Base-by-base conservation (phyloP, 2,113 vertebrate genomes). In the Lagenorhynchus albirostris region DNA sequence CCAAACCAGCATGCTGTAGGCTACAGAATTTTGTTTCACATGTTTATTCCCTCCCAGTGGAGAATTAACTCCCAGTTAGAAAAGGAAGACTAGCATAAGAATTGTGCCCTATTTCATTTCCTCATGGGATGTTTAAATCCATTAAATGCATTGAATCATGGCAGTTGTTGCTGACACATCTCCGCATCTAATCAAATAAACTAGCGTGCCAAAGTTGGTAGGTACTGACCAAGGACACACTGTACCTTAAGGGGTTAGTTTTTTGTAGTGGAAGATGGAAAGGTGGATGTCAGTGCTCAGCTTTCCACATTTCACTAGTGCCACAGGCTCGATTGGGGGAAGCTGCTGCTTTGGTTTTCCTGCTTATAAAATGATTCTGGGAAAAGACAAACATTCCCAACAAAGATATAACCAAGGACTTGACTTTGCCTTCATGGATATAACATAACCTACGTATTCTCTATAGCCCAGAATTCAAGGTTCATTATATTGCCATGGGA, bases 11-110 rank as follows among this genome's bases (percentile, higher is more conserved):
- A 53, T 26, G 21, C 63, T 47, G 11, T 21, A 67, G 31, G 15
- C 38, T 84, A 90, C 26, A 90, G 70, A 96, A 85, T 85, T 93
- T 92, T 81, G 62, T 94, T 95, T 95, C 31, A 0, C 58, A 81
- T 91, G 83, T 89, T 18, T 81, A 26, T 58, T 62, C 41, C 14
- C 3, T 97, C 29, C 17, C 36, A 84, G 1, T 68, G 26, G 47
- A 89, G 65, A 88, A 81, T 81, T 84, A 94, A 90, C 10, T 65
- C 63, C 33, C n/a, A 84, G 33, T 76, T 92, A 91, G 70, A 55
- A 96, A 94, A 93, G 15, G 9, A 82, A 95, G 50, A 60, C 12
- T 18, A 60, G n/a, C 26, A 13, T 62, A 50, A 96, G 74, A 67
- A 62, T 71, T 83, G 96, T 38, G 8, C 73, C 81, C 23, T 21